Evolutionary conservation across 1,140 invertebrate genomes (phyloP).

Genomic region (Radopholus similis): DNA sequence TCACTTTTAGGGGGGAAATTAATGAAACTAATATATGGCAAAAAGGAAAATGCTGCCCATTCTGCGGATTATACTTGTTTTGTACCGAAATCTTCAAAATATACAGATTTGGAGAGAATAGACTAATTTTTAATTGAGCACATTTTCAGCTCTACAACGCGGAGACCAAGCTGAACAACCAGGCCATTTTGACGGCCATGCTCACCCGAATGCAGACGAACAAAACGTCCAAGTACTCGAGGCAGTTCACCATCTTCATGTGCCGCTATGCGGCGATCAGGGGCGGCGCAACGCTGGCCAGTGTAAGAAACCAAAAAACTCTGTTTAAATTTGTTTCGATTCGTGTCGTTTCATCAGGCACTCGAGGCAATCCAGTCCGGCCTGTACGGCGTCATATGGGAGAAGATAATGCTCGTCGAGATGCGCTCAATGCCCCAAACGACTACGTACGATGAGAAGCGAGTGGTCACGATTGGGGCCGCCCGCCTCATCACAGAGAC

Average conservation of each 20-base stretch:
- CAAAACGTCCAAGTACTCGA: constrained; percentile 30
- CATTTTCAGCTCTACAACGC: too few relatives aligned
- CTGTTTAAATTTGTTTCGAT: constrained; percentile 2
- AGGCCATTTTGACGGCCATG: constrained; percentile 33
- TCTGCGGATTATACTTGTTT: too few relatives aligned
- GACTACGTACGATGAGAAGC: constrained; percentile 32
- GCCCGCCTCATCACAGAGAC: constrained; percentile 21
- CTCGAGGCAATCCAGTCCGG: constrained; percentile 36
- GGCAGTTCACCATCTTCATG: constrained; percentile 31
- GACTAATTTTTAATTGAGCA: too few relatives aligned
- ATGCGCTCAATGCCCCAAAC: constrained; percentile 36
- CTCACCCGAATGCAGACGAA: constrained; percentile 34
- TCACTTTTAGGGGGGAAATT: neutral
- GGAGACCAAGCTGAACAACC: constrained; percentile 15
- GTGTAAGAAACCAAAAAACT: constrained; percentile 8
- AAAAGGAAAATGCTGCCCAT: too few relatives aligned
- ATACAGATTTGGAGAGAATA: too few relatives aligned
- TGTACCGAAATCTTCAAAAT: too few relatives aligned
- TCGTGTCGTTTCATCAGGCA: constrained; percentile 8
- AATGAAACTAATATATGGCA: neutral
- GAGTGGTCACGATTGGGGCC: constrained; percentile 28
- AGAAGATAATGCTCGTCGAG: constrained; percentile 35
- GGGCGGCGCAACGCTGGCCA: constrained; percentile 25
- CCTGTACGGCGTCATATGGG: constrained; percentile 34
- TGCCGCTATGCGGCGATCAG: constrained; percentile 30